phyloP scores from a whole-genome alignment of 2,888 invertebrate species.

The Nymphalis polychloros region DNA sequence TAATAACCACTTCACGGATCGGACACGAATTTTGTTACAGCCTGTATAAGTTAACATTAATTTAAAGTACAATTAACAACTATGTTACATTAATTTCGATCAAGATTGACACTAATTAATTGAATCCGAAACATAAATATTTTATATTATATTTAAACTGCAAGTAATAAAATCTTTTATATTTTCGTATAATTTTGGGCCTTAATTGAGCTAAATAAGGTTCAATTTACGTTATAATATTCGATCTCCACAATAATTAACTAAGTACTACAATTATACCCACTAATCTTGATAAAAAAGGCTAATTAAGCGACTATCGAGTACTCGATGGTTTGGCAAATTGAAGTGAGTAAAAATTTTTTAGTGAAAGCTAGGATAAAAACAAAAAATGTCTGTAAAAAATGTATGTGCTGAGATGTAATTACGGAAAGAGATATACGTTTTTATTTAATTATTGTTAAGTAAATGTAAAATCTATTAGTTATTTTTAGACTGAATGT shows the following conservation, averaged over 20 bases:
- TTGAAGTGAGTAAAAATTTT: background rate
- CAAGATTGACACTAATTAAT: background rate
- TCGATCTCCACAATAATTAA: background rate
- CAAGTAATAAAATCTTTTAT: no score
- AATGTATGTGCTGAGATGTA: no score
- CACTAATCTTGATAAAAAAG: conserved; percentile 10
- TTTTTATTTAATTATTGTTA: background rate
- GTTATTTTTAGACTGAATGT: background rate
- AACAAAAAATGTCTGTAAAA: background rate
- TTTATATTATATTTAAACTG: no score
- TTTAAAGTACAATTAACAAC: no score
- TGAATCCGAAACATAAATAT: background rate
- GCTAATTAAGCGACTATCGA: conserved; percentile 14
- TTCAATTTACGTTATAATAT: background rate
- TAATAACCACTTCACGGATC: no score
- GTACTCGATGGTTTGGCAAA: conserved; percentile 7
- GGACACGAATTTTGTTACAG: no score
- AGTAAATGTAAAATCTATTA: background rate
- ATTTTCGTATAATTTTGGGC: no score
- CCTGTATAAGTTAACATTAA: no score
- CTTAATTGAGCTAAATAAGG: background rate
- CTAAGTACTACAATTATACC: background rate
- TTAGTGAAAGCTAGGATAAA: background rate
- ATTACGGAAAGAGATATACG: conserved; percentile 24
- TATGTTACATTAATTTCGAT: background rate